Evolutionary conservation across 2,888 invertebrate genomes (phyloP).

Genomic region (Brachyptera risi): DNA sequence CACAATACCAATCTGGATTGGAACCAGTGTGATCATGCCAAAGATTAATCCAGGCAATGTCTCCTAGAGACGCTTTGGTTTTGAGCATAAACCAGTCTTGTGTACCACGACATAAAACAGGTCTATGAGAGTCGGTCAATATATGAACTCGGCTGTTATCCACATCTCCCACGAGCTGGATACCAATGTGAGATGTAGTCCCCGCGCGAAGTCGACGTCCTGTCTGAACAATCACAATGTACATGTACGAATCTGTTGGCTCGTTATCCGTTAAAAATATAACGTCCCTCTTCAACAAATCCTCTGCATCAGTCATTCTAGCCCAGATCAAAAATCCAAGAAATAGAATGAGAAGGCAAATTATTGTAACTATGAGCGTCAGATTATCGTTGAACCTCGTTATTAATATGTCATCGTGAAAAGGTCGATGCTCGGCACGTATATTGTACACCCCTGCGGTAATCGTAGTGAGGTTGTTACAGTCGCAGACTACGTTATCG

Average conservation of each 20-base stretch:
- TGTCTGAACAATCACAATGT: constrained; percentile 35
- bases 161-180: constrained; percentile 32
- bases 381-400: too few species aligned
- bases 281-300: background rate
- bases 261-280: background rate
- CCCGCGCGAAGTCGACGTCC: constrained; percentile 32
- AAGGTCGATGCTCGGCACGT: background rate
- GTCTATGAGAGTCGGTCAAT: background rate
- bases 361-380: too few species aligned
- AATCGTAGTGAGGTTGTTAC: background rate
- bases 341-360: too few species aligned
- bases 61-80: constrained; percentile 7
- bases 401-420: background rate
- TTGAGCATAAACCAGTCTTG: constrained; percentile 21
- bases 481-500: background rate
- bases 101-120: background rate
- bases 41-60: constrained; percentile 1
- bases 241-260: constrained; percentile 15
- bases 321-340: too few species aligned
- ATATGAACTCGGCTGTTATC: background rate
- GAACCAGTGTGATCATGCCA: constrained; percentile 23
- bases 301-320: background rate
- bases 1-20: constrained; percentile 29
- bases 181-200: constrained; percentile 36
- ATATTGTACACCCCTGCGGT: background rate